A percentile compares a stretch with the other conserved stretches of the same genome.
phyloP scores from a whole-genome alignment of 2,888 invertebrate genomes.

The Oligia latruncula region DNA sequence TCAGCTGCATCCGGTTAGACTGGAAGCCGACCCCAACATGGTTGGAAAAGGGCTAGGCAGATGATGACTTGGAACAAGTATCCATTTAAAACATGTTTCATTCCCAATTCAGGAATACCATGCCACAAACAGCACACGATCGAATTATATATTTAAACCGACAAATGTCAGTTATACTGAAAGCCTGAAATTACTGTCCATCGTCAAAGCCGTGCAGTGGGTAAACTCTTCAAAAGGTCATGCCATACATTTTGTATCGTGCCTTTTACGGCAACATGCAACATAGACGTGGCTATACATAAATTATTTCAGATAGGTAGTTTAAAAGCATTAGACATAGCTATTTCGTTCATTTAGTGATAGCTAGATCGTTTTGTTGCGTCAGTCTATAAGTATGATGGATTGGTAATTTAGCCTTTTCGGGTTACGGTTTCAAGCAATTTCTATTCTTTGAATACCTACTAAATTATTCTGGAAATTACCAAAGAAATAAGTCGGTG shows the following conservation, averaged over 20 bases:
- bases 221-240: constrained; percentile 49
- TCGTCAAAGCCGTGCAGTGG: constrained; percentile 5
- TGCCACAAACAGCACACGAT: not conserved
- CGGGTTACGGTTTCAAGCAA: constrained; percentile 3
- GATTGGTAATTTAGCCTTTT: constrained; percentile 32
- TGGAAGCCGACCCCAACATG: not conserved
- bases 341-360: constrained; percentile 44
- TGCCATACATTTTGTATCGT: constrained; percentile 51
- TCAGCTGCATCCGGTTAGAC: not conserved
- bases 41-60: not conserved
- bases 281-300: constrained; percentile 42
- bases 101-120: not conserved
- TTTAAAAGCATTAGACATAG: constrained; percentile 41
- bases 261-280: constrained; percentile 45
- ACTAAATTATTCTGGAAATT: constrained; percentile 1
- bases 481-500: not conserved
- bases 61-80: not conserved
- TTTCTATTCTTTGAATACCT: constrained; percentile 21
- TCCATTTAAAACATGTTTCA: not conserved
- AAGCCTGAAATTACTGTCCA: constrained; percentile 19
- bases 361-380: constrained; percentile 21
- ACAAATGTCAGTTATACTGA: constrained; percentile 41
- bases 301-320: constrained; percentile 41
- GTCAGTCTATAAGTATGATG: constrained; percentile 48
- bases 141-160: constrained; percentile 17